phyloP scores from a whole-genome alignment of 2,113 vertebrate species.

The Phasianus colchicus region DNA sequence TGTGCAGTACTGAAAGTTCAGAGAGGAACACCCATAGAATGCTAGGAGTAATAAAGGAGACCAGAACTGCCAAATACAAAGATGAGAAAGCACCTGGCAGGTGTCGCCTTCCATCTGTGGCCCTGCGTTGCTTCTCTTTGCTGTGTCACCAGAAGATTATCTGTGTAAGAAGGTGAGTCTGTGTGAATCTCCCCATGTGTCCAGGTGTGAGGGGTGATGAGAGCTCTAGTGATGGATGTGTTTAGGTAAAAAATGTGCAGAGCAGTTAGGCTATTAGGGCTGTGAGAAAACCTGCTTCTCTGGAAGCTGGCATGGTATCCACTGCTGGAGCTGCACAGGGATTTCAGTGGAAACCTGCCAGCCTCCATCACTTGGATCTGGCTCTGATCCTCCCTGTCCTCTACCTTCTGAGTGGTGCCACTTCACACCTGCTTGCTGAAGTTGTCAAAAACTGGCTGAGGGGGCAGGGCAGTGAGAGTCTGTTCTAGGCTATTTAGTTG shows the following conservation, averaged over 20 bases:
- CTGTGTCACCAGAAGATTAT: neutral
- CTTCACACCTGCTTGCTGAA: neutral
- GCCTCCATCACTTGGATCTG: neutral
- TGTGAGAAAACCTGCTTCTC: neutral
- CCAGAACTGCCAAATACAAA: neutral
- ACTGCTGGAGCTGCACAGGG: neutral
- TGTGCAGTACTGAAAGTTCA: neutral
- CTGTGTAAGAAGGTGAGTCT: neutral
- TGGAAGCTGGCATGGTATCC: fast-evolving
- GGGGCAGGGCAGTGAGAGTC: neutral
- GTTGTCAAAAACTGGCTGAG: neutral
- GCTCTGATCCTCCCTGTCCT: neutral
- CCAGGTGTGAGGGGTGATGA: neutral
- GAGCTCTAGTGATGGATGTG: neutral
- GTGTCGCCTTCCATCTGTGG: neutral
- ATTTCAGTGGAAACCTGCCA: neutral
- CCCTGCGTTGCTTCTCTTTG: neutral
- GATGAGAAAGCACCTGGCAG: neutral
- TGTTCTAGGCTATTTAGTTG: neutral
- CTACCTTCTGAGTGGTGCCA: neutral
- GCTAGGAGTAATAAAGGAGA: neutral
- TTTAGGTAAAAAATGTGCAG: neutral
- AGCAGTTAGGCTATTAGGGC: neutral
- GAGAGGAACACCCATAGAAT: neutral
- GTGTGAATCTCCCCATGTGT: neutral